Conservation (phyloP, 2,797 vertebrate genomes). For the Falco cherrug region DNA sequence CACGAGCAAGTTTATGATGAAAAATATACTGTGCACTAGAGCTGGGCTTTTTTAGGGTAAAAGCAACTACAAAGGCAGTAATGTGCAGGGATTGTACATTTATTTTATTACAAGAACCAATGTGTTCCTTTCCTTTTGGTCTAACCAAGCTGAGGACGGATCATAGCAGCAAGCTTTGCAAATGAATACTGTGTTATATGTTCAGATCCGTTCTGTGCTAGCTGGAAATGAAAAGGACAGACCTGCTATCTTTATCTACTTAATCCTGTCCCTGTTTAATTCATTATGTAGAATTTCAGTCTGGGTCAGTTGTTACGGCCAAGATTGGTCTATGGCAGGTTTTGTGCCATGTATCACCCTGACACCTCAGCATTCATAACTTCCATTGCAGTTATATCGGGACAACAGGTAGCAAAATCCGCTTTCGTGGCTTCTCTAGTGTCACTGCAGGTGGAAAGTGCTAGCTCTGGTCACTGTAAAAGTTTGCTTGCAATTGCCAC, state of each 20-base stretch:
- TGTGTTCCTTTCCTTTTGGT: constrained; percentile 32
- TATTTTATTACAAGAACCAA: constrained; percentile 39
- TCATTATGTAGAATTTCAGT: not conserved
- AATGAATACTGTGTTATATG: not conserved
- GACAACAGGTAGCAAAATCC: not conserved
- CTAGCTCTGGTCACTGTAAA: not conserved
- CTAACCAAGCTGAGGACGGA: not conserved
- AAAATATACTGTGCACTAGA: constrained; percentile 54
- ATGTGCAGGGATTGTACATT: constrained; percentile 30
- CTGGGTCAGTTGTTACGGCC: not conserved
- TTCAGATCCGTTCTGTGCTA: not conserved
- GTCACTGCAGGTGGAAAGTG: not conserved
- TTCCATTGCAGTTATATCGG: not conserved
- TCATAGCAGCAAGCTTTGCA: not conserved
- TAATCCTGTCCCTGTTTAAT: not conserved
- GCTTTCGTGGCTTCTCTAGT: not conserved
- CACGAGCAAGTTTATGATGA: constrained; percentile 59
- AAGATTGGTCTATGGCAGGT: not conserved
- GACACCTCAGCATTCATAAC: not conserved
- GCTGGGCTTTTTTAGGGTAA: constrained; percentile 45
- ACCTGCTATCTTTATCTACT: not conserved
- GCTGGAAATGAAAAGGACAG: not conserved
- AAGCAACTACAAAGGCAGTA: constrained; percentile 57
- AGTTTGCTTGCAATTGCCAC: not conserved
- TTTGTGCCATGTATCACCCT: not conserved